Percentiles rank a stretch among this genome's conserved stretches.
Conservation (phyloP, 1,140 invertebrate species). For the Aplysia californica region DNA sequence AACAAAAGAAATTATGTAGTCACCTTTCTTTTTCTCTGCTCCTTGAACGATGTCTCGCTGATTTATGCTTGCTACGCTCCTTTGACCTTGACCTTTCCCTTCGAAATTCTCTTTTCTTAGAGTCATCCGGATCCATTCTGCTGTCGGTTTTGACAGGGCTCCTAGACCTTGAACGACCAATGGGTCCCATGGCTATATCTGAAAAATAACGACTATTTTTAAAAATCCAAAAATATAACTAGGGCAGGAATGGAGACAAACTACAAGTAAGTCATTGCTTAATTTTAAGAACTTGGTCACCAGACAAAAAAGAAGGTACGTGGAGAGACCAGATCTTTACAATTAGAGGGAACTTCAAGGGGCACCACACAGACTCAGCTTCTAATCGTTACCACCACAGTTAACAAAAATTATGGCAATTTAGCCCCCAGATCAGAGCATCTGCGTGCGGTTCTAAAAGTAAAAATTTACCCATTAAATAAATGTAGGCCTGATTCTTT, state of each 20-base stretch:
- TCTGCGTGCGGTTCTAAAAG: no score
- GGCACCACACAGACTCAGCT: no score
- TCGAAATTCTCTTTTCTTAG: slow-evolving; percentile 9
- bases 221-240: neutral
- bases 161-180: slow-evolving; percentile 35
- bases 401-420: no score
- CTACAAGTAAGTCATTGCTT: neutral
- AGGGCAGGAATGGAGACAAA: neutral
- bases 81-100: slow-evolving; percentile 36
- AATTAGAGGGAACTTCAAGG: neutral
- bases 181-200: slow-evolving; percentile 35
- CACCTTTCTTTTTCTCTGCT: slow-evolving; percentile 40
- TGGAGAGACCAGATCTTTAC: neutral
- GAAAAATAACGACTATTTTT: no score
- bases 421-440: no score
- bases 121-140: slow-evolving; percentile 26
- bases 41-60: slow-evolving; percentile 35
- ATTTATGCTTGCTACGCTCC: slow-evolving; percentile 26
- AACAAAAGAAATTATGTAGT: no score
- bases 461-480: neutral
- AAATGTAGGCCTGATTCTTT: no score
- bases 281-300: neutral
- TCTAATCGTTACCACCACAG: neutral
- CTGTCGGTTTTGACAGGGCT: slow-evolving; percentile 35
- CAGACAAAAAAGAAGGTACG: neutral